These are phyloP conservation scores for Drosophila santomea DNA, from an alignment of 1,140 invertebrate genomes.

Conservation along the genomic window DNA sequence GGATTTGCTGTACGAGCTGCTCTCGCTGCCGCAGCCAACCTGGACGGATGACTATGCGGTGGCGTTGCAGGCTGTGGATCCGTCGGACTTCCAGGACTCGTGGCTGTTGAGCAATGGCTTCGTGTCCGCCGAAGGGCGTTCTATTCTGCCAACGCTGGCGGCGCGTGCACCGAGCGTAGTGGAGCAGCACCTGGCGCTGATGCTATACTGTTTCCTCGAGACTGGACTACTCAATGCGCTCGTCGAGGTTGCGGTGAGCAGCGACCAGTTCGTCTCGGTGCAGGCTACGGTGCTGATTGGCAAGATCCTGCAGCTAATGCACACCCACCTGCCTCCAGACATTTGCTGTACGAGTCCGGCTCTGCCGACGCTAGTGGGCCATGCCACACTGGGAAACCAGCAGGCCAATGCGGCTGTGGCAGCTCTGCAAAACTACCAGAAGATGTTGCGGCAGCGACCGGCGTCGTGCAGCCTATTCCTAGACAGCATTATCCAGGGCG, in stretches of 20 bases:
- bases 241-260: constrained; percentile 95
- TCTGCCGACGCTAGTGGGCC: constrained; percentile 91
- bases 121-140: constrained; percentile 94
- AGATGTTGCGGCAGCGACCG: constrained; percentile 91
- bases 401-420: constrained; percentile 93
- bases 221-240: constrained; percentile 94
- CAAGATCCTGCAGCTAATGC: constrained; percentile 94
- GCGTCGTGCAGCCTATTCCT: constrained; percentile 93
- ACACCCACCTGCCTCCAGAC: constrained; percentile 93
- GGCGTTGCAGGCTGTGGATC: constrained; percentile 94
- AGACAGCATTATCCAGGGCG: constrained; percentile 90
- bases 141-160: constrained; percentile 92
- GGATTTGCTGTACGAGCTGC: constrained; percentile 95
- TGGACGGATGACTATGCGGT: constrained; percentile 96
- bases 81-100: constrained; percentile 90
- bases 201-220: constrained; percentile 94
- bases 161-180: constrained; percentile 94
- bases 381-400: constrained; percentile 91
- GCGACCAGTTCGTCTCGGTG: constrained; percentile 95
- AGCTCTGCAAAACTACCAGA: constrained; percentile 91
- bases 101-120: constrained; percentile 97
- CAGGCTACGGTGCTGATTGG: constrained; percentile 95
- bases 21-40: constrained; percentile 92
- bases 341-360: constrained; percentile 93
- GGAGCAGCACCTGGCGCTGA: constrained; percentile 95